These are phyloP conservation scores for Drosophila burlai DNA, from an alignment of 1,140 invertebrate genomes.

Conservation along the genomic window DNA sequence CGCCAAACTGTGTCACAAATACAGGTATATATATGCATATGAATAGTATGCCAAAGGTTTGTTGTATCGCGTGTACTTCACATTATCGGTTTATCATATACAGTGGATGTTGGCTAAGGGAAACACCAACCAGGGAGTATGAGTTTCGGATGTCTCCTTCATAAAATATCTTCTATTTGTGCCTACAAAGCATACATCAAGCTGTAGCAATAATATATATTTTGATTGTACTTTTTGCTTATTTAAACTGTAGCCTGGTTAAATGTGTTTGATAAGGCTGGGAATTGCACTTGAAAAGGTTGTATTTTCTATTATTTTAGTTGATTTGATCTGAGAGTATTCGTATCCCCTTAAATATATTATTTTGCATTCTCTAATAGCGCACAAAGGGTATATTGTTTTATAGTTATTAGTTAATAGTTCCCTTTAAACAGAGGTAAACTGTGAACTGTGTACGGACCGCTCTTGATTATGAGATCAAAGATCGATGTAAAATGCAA, in stretches of 20 bases:
- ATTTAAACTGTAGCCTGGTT: not conserved
- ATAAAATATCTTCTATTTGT: not conserved
- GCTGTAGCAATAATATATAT: not conserved
- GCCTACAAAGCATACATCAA: not conserved
- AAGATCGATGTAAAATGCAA: conserved; percentile 74
- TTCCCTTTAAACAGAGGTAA: not conserved
- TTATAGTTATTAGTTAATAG: not conserved
- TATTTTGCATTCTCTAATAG: not conserved
- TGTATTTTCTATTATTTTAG: not conserved
- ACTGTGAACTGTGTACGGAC: conserved; percentile 48
- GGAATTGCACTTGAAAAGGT: no score
- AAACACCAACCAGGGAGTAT: not conserved
- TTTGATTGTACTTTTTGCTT: not conserved
- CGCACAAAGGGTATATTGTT: not conserved
- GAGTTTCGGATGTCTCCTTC: not conserved
- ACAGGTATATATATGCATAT: conserved; percentile 11
- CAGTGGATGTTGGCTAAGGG: conserved; percentile 13
- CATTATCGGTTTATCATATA: conserved; percentile 25
- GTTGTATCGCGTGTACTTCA: conserved; percentile 38
- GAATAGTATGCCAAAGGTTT: conserved; percentile 12
- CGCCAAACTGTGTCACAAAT: conserved; percentile 43
- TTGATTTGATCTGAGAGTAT: not conserved
- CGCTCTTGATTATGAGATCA: conserved; percentile 76
- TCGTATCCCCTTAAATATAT: not conserved
- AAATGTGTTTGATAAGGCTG: not conserved